These are phyloP conservation scores for Drosophila paramelanica DNA, from an alignment of 2,888 invertebrate genomes.

Conservation along the genomic window DNA sequence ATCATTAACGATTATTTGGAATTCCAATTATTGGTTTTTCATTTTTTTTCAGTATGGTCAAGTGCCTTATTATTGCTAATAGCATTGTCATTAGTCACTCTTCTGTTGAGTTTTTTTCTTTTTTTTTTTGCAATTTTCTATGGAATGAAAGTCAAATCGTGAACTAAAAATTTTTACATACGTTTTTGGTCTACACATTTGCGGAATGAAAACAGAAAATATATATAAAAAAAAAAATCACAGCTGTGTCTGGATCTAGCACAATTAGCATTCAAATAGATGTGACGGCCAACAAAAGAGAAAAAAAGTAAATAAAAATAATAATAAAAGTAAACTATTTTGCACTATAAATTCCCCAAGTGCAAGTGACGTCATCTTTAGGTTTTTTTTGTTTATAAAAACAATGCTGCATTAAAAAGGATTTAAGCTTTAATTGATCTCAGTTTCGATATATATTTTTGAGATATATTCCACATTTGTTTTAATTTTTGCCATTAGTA, in stretches of 20 bases:
- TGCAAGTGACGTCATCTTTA: conserved; percentile 22
- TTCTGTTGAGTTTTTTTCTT: conserved; percentile 5
- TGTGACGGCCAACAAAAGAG: conserved; percentile 14
- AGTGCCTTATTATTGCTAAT: conserved; percentile 33
- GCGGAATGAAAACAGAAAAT: conserved; percentile 15
- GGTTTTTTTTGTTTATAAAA: background rate
- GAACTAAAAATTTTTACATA: conserved; percentile 25
- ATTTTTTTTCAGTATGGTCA: conserved; percentile 9
- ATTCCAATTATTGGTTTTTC: conserved; percentile 36
- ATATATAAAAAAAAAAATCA: conserved; percentile 13
- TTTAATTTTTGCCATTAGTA: background rate
- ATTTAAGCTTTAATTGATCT: too few species aligned
- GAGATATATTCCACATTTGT: background rate
- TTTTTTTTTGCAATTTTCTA: conserved; percentile 31
- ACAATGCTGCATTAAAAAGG: too few species aligned
- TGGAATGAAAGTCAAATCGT: conserved; percentile 46
- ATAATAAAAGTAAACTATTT: background rate
- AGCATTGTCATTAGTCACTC: conserved; percentile 54
- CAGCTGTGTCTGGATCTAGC: conserved; percentile 41
- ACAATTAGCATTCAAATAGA: conserved; percentile 25
- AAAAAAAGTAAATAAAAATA: background rate
- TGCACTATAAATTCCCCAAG: conserved; percentile 28
- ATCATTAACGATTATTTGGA: conserved; percentile 30
- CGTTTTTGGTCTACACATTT: conserved; percentile 24
- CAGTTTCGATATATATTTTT: too few species aligned